Base-by-base conservation (phyloP, 2,888 invertebrate genomes). In the Cosmopolites sordidus region DNA sequence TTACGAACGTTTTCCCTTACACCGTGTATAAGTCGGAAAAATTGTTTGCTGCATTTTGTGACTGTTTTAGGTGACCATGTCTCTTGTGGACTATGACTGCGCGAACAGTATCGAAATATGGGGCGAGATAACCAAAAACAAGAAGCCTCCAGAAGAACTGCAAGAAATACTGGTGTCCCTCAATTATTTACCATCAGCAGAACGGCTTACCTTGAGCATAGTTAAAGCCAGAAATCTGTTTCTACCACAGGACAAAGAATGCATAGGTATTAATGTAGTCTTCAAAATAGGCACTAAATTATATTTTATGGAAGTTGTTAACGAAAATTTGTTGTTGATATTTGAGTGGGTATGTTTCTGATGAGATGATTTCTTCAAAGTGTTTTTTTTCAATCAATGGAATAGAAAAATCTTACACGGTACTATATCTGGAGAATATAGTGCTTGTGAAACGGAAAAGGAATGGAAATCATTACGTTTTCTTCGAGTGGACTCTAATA, bases 111-210 rank as follows among this genome's bases (percentile, higher is more conserved):
- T 85, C 14, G 86, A 93, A 75, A 86, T 93, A 41, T 93, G 92
- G 92, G 91, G 91, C 1, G 92, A 92, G 66, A 81, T 93, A 33
- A 83, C 86, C 42, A 83, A 88, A 57, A 88, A 89, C 65, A 84
- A 86, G 62, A 87, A 89, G 65, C 89, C 89, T 1, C 86, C 86
- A 1, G 89, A 89, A 66, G 89, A 89, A 69, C 75, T 86, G 53
- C 90, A 90, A 48, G 92, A 94, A 69, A 76, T 94, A 18, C 75
- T 92, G 58, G 77, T 93, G 47, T 92, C 92, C 0, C 76, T 93
- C 18, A 92, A 91, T 58, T 94, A 92, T 73, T 76, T 94, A 60
- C 92, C 92, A 11, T 92, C 79, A 14, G 79, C 80, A 8, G 81
- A 81, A 65, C 72, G 81, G 61, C 70, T 83, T 40, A 81, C 81